Conservation (phyloP, 1,140 invertebrate genomes). For the Drosophila dunni region DNA sequence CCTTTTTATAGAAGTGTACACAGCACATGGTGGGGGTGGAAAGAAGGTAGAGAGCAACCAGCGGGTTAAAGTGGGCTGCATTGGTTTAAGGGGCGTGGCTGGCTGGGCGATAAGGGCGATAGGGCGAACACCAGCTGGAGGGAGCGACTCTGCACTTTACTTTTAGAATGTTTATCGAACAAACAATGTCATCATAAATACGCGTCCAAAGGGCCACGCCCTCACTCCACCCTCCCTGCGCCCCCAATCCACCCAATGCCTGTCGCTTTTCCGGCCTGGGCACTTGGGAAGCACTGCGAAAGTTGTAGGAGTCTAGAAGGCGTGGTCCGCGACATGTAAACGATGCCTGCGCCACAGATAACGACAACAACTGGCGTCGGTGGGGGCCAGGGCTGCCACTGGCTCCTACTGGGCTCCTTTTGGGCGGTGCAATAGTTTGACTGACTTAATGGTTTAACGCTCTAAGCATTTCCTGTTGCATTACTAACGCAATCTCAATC, state of each 20-base stretch:
- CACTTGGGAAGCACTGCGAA: background rate
- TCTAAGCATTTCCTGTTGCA: slow-evolving; percentile 56
- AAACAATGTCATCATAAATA: slow-evolving; percentile 83
- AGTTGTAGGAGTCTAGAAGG: slow-evolving; percentile 17
- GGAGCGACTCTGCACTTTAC: slow-evolving; percentile 52
- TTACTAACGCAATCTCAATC: slow-evolving; percentile 43
- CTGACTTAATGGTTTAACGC: slow-evolving; percentile 25
- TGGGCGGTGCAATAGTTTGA: background rate
- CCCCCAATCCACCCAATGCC: background rate
- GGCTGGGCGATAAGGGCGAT: slow-evolving; percentile 45
- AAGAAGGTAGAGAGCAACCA: background rate
- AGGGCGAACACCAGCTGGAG: slow-evolving; percentile 12
- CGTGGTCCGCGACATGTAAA: slow-evolving; percentile 49
- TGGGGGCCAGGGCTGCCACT: background rate
- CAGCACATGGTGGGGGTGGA: slow-evolving; percentile 8
- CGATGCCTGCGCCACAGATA: slow-evolving; percentile 49
- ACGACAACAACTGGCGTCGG: slow-evolving; percentile 3
- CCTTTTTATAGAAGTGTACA: slow-evolving; percentile 60
- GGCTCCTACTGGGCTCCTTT: background rate
- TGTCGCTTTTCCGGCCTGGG: background rate
- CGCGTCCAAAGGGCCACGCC: slow-evolving; percentile 46
- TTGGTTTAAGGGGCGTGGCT: slow-evolving; percentile 52
- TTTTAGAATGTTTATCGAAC: slow-evolving; percentile 77
- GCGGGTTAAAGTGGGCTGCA: background rate
- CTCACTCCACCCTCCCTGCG: background rate